Conservation (phyloP, 2,113 vertebrate genomes). For the Saiga tatarica region DNA sequence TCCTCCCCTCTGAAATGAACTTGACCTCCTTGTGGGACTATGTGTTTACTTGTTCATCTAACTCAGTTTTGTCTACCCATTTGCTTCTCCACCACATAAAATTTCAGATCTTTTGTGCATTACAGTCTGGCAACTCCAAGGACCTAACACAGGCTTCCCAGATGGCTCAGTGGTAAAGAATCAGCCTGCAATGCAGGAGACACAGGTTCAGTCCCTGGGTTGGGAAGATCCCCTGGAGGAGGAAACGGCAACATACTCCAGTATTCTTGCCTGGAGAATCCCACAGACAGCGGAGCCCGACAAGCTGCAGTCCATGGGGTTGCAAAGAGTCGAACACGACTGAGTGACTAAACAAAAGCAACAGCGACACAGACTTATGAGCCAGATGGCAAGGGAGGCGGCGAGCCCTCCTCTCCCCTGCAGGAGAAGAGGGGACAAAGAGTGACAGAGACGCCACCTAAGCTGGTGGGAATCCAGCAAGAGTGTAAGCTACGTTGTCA, state of each 20-base stretch:
- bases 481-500: rapidly evolving
- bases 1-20: no score
- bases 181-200: neutral
- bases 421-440: neutral
- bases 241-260: neutral
- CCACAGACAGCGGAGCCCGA: neutral
- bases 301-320: neutral
- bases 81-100: neutral
- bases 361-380: neutral
- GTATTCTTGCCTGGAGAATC: neutral
- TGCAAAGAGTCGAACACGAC: neutral
- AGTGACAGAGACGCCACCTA: neutral
- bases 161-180: neutral
- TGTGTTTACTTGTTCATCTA: rapidly evolving
- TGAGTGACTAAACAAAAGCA: neutral
- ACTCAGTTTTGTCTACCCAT: neutral
- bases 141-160: neutral
- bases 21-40: neutral
- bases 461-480: rapidly evolving
- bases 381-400: neutral
- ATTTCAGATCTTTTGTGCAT: neutral
- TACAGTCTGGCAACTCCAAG: neutral
- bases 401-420: neutral
- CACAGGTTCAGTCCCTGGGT: neutral
- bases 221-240: neutral